Conservation (phyloP, 2,113 vertebrate species). For the Puffinus mauretanicus region DNA sequence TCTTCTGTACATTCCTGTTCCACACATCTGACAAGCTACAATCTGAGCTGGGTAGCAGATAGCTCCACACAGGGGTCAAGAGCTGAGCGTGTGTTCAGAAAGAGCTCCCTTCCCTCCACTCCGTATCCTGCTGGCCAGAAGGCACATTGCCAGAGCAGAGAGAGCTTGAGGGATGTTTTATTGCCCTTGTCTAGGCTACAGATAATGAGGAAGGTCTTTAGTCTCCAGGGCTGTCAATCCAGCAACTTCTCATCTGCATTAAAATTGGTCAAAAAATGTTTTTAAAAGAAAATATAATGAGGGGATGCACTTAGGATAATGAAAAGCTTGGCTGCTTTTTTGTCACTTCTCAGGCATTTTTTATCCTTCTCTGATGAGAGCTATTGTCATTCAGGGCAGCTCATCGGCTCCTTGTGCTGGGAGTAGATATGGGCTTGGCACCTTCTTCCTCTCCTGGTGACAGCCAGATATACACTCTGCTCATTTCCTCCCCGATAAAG, state of each 20-base stretch:
- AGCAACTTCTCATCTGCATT: slow-evolving; percentile 21
- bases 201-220: slow-evolving; percentile 32
- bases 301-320: slow-evolving; percentile 47
- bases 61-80: not conserved
- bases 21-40: not conserved
- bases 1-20: not conserved
- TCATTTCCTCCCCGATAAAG: slow-evolving; percentile 29
- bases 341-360: slow-evolving; percentile 43
- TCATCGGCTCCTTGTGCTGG: slow-evolving; percentile 11
- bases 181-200: slow-evolving; percentile 2
- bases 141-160: not conserved
- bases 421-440: slow-evolving; percentile 51
- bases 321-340: slow-evolving; percentile 50
- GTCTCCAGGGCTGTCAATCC: slow-evolving; percentile 23
- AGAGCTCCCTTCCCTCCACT: not conserved
- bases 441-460: slow-evolving; percentile 26
- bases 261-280: slow-evolving; percentile 57
- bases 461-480: not conserved
- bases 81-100: not conserved
- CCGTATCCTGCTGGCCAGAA: not conserved
- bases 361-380: slow-evolving; percentile 45
- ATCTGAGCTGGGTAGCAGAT: not conserved
- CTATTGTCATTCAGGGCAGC: slow-evolving; percentile 55
- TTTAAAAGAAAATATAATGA: slow-evolving; percentile 61
- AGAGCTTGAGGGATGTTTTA: not conserved